Evolutionary conservation across 2,113 vertebrate species (phyloP).

Genomic region (Lepisosteus oculatus): DNA sequence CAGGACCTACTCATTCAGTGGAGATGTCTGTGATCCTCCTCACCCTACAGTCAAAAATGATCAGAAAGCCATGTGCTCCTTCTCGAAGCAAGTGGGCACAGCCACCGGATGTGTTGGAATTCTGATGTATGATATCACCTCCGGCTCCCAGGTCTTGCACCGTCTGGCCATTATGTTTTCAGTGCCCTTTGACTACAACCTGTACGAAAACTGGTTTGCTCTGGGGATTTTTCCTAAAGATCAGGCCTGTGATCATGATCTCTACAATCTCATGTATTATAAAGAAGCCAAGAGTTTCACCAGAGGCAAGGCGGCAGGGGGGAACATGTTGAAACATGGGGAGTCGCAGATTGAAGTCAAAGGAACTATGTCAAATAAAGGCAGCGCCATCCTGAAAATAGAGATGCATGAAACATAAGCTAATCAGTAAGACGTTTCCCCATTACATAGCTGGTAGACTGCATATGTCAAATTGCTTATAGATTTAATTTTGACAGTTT

Average conservation of each 20-base stretch:
- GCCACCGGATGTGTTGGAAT: slow-evolving; percentile 44
- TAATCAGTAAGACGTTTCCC: not conserved
- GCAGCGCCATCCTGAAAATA: slow-evolving; percentile 49
- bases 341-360: slow-evolving; percentile 27
- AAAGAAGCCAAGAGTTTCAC: slow-evolving; percentile 17
- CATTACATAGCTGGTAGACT: too few relatives aligned
- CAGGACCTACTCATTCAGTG: too few relatives aligned
- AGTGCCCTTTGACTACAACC: slow-evolving; percentile 52
- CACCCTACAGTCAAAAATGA: too few relatives aligned
- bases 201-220: slow-evolving; percentile 54
- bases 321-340: slow-evolving; percentile 13
- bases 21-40: too few relatives aligned
- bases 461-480: too few relatives aligned
- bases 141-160: not conserved
- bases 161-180: slow-evolving; percentile 57
- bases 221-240: slow-evolving; percentile 40
- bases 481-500: too few relatives aligned
- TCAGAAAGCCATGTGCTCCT: slow-evolving; percentile 43
- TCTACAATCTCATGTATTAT: slow-evolving; percentile 48
- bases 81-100: slow-evolving; percentile 57
- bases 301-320: slow-evolving; percentile 36
- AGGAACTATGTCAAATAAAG: slow-evolving; percentile 46
- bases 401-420: slow-evolving; percentile 50
- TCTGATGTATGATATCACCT: slow-evolving; percentile 54
- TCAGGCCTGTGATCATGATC: slow-evolving; percentile 14